phyloP scores from a whole-genome alignment of 2,888 invertebrate genomes.

The Lasius platythorax region DNA sequence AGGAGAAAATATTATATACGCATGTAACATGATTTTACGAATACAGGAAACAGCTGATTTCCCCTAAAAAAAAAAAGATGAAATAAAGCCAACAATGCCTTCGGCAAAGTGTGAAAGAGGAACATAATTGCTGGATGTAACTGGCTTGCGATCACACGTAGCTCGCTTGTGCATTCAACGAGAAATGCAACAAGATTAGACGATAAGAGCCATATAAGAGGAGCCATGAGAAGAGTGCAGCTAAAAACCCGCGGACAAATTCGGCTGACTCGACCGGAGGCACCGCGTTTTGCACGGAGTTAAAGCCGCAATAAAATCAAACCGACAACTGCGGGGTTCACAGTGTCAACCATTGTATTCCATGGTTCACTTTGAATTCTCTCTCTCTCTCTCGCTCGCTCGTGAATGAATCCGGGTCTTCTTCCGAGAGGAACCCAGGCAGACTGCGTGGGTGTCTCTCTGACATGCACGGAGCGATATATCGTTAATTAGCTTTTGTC shows the following conservation, averaged over 20 bases:
- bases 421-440: constrained; percentile 37
- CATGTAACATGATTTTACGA: not conserved
- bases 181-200: constrained; percentile 20
- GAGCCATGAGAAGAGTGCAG: not conserved
- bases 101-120: constrained; percentile 5
- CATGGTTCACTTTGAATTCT: constrained; percentile 35
- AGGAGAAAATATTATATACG: not conserved
- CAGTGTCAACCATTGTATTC: constrained; percentile 76
- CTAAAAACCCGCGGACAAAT: constrained; percentile 39
- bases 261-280: constrained; percentile 21
- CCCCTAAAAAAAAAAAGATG: not conserved
- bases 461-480: constrained; percentile 60
- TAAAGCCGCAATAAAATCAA: constrained; percentile 72
- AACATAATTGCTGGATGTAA: constrained; percentile 16
- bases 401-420: constrained; percentile 42
- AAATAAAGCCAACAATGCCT: constrained; percentile 1
- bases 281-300: constrained; percentile 31
- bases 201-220: constrained; percentile 18
- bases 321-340: constrained; percentile 65
- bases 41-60: not conserved
- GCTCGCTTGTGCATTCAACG: not conserved
- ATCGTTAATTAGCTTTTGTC: constrained; percentile 74
- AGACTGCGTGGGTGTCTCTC: constrained; percentile 59
- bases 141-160: constrained; percentile 4
- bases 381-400: constrained; percentile 32